Evolutionary conservation across 1,140 invertebrate species (phyloP), one percentile per base, ranked within the genome.

Genomic region (Linepithema humile): DNA sequence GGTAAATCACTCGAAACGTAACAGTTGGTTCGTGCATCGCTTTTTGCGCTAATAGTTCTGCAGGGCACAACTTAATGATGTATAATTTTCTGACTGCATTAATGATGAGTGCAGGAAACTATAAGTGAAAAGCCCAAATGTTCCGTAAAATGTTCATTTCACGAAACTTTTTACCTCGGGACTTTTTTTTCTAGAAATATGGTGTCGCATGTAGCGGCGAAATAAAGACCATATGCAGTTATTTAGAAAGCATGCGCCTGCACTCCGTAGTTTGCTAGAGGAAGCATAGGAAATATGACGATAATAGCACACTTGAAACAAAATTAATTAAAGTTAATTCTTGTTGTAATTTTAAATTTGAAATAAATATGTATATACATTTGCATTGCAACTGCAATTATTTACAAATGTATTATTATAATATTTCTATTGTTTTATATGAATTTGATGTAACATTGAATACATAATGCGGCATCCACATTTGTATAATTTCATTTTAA

Each of bases 401-500:
- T 23, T 32, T 35, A 20, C 12, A 35, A 50, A 15, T 7, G 26
- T 10, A 23, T 20, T 15, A 12, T 60, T 6, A 38, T 43, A 29
- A 43, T 74, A 32, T 5, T 45, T 62, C 62, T 75, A 35, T 35
- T 50, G 50, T 32, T 26, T 40, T 10, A 38, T 65, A n/a, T 29
- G 50, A 65, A 77, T 65, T 17, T 32, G 32, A 50, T 53, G 43
- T 35, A 15, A 26, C 40, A 17, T 50, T 48, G 15, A 64, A 65
- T 60, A 43, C 17, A 32, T 17, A 38, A 9, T 65, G 20, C 29
- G 38, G 26, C 65, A 77, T 65, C 65, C 32, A 38, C 7, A 29
- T 65, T 77, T 77, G 40, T 77, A n/a, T 65, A 65, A 50, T 48
- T 77, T 50, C 48, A 23, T 65, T 64, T 77, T 80, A 69, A 70